Percentiles rank a stretch among this genome's conserved stretches.
These are phyloP conservation scores for Manis javanica DNA, from an alignment of 2,797 vertebrate species.

Conservation along the genomic window DNA sequence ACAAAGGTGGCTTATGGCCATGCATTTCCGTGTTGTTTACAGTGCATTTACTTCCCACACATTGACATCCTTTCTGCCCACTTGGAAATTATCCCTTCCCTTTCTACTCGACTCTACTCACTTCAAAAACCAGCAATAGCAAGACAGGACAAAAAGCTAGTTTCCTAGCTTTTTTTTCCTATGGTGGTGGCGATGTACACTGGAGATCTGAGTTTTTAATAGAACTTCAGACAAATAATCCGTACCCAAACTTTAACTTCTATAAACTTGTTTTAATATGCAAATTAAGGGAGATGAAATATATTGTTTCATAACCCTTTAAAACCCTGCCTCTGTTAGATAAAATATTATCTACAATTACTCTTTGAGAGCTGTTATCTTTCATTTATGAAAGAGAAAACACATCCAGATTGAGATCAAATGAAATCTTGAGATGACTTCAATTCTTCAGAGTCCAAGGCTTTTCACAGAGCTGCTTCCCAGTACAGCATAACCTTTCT, in stretches of 20 bases:
- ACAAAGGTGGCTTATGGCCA: neutral
- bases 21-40: neutral
- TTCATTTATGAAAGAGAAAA: slow-evolving; percentile 26
- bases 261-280: slow-evolving; percentile 42
- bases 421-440: neutral
- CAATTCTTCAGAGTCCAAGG: neutral
- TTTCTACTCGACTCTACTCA: neutral
- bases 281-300: neutral
- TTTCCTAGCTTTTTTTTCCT: neutral
- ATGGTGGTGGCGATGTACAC: neutral
- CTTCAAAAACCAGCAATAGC: neutral
- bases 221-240: neutral
- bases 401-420: neutral
- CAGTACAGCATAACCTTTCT: neutral
- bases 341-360: slow-evolving; percentile 21
- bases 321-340: neutral
- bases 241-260: neutral
- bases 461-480: neutral
- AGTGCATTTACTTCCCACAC: neutral
- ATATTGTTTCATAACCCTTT: neutral
- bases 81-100: neutral
- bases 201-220: slow-evolving; percentile 1
- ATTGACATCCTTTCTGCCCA: neutral
- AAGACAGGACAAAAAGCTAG: neutral
- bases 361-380: neutral